Evolutionary conservation across 2,113 vertebrate species (phyloP), one percentile per base, ranked within the genome.

Genomic region (Austrofundulus limnaeus): DNA sequence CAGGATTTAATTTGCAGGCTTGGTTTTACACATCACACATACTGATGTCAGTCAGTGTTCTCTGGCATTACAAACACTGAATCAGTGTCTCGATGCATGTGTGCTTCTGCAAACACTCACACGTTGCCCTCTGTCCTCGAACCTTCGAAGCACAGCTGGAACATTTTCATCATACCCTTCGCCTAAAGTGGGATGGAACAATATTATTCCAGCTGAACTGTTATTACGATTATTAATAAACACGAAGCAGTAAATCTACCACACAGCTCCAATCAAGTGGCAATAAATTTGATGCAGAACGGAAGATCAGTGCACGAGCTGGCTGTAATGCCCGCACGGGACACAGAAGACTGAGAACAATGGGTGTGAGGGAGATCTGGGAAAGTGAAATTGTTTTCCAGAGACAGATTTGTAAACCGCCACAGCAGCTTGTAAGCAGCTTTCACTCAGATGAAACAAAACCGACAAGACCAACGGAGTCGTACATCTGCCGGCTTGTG

Each of bases 401-500:
- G 37, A 82, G 58, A 76, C 53, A 68, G 77, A 87, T 80, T 80
- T 83, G 81, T 83, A 76, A 80, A 83, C 65, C 4, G 39, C 68
- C 53, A 66, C 43, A 81, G 65, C 65, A 73, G 83, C 79, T 81
- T 83, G 75, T 81, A 81, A 87, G 83, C 77, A 72, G 83, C 71
- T 85, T 78, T 79, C 41, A 60, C 62, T 78, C 65, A 61, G 58
- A 82, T 53, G 37, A 77, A 81, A 84, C 78, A 75, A 72, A 49
- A 70, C 51, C 60, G 80, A 84, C 81, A 73, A 75, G 48, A 77
- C 54, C 60, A 74, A 39, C 47, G 51, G 66, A 23, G 23, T 38
- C 14, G 15, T 50, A n/a, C 23, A 39, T 45, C 38, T 63, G 37
- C 46, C 17, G 20, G 59, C 75, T 51, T 66, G 3, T 20, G 31